phyloP scores from a whole-genome alignment of 2,888 invertebrate genomes.

The Watsonalla binaria region DNA sequence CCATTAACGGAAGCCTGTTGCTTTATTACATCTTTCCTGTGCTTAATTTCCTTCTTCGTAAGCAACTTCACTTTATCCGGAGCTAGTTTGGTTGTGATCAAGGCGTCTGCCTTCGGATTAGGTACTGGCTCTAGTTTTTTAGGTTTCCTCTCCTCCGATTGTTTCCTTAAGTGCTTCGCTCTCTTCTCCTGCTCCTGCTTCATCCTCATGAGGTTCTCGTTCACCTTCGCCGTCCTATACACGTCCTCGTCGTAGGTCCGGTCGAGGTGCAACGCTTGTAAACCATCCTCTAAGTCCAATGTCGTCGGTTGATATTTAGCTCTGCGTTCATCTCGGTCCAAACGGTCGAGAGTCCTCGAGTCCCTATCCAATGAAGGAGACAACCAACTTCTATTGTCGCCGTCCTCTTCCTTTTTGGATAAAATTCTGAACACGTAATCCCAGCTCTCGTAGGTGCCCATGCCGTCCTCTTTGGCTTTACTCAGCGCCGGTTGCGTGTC shows the following conservation, averaged over 20 bases:
- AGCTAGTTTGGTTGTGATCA: constrained; percentile 52
- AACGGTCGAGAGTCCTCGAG: constrained; percentile 63
- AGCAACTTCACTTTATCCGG: constrained; percentile 64
- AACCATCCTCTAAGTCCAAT: constrained; percentile 76
- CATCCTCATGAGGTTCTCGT: constrained; percentile 68
- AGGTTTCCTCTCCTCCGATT: constrained; percentile 48
- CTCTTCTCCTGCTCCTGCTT: constrained; percentile 66
- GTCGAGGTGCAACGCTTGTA: constrained; percentile 74
- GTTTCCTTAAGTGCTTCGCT: constrained; percentile 53
- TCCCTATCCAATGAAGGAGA: constrained; percentile 71
- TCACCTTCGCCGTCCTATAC: constrained; percentile 72
- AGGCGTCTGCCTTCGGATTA: constrained; percentile 57
- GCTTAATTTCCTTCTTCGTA: constrained; percentile 64
- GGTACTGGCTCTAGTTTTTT: constrained; percentile 58
- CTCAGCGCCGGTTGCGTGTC: constrained; percentile 70
- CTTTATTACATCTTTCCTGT: constrained; percentile 59
- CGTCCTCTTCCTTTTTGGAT: constrained; percentile 84
- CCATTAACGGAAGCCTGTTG: constrained; percentile 60
- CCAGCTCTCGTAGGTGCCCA: constrained; percentile 86
- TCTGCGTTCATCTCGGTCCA: constrained; percentile 64
- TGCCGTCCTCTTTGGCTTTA: constrained; percentile 81
- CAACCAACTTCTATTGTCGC: constrained; percentile 83
- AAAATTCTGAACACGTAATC: constrained; percentile 88
- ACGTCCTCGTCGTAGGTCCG: constrained; percentile 61
- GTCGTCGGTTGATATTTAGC: constrained; percentile 71